These are phyloP conservation scores for Sarcophaga subvicina DNA, from an alignment of 2,888 invertebrate species.

Conservation along the genomic window DNA sequence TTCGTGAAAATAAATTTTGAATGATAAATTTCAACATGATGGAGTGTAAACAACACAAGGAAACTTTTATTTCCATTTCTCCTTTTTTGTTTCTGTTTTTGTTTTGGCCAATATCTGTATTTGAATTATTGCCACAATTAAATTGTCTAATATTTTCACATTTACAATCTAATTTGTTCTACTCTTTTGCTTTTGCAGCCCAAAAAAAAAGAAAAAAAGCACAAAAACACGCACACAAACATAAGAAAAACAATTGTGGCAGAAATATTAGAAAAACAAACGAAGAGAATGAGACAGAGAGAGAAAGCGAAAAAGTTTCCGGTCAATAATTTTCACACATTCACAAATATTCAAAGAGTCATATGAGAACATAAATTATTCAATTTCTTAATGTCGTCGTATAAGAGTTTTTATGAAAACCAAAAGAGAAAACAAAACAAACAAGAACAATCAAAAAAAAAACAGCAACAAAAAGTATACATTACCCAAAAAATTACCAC, in stretches of 20 bases:
- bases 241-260: conserved; percentile 25
- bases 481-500: neutral
- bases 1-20: neutral
- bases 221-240: neutral
- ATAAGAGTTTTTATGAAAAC: conserved; percentile 40
- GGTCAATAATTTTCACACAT: conserved; percentile 66
- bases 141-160: conserved; percentile 58
- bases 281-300: neutral
- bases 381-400: conserved; percentile 39
- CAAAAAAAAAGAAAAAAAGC: conserved; percentile 12
- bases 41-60: neutral
- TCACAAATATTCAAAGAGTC: conserved; percentile 60
- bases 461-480: neutral
- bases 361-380: conserved; percentile 55
- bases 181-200: conserved; percentile 18
- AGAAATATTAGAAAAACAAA: conserved; percentile 2
- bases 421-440: conserved; percentile 3
- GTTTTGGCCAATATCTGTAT: neutral
- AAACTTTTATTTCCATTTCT: conserved; percentile 1
- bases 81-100: neutral
- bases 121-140: conserved; percentile 58
- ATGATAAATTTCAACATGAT: neutral
- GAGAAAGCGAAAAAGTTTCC: conserved; percentile 52
- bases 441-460: conserved; percentile 7
- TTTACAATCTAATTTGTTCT: conserved; percentile 55